phyloP scores from a whole-genome alignment of 2,888 invertebrate genomes.

The Selenia dentaria region DNA sequence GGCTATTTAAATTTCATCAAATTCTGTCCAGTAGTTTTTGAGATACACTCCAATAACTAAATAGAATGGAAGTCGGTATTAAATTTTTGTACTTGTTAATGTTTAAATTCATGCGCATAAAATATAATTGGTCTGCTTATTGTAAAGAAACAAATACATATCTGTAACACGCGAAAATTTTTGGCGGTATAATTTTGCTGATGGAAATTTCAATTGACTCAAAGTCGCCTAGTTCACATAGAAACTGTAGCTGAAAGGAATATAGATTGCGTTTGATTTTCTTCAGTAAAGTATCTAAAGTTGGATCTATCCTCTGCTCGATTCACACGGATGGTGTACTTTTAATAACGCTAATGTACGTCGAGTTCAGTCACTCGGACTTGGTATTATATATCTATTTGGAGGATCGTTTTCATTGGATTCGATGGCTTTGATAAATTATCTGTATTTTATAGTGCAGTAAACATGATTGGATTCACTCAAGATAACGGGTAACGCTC shows the following conservation, averaged over 20 bases:
- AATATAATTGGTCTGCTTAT: too few species aligned
- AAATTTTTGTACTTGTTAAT: too few species aligned
- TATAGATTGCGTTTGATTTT: slow-evolving; percentile 11
- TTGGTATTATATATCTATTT: slow-evolving; percentile 3
- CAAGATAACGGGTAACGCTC: background rate
- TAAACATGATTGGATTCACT: slow-evolving; percentile 14
- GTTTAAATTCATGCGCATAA: too few species aligned
- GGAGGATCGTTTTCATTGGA: slow-evolving; percentile 12
- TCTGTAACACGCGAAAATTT: too few species aligned
- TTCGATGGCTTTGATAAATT: slow-evolving; percentile 8
- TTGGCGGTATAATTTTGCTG: too few species aligned
- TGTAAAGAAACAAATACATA: too few species aligned
- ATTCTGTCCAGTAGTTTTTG: too few species aligned
- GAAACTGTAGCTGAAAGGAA: slow-evolving; percentile 9
- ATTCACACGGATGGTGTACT: slow-evolving; percentile 8
- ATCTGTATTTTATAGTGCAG: slow-evolving; percentile 8
- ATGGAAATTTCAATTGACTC: too few species aligned
- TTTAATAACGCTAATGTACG: slow-evolving; percentile 21
- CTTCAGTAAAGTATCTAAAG: slow-evolving; percentile 1
- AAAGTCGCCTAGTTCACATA: too few species aligned
- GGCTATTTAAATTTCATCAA: too few species aligned
- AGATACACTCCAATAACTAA: too few species aligned
- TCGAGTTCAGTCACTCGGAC: slow-evolving; percentile 1
- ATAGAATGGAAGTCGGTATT: too few species aligned
- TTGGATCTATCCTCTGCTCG: slow-evolving; percentile 8